Percentiles rank a stretch among this genome's conserved stretches.
phyloP scores from a whole-genome alignment of 2,113 vertebrate genomes.

The Corydoras maculifer region DNA sequence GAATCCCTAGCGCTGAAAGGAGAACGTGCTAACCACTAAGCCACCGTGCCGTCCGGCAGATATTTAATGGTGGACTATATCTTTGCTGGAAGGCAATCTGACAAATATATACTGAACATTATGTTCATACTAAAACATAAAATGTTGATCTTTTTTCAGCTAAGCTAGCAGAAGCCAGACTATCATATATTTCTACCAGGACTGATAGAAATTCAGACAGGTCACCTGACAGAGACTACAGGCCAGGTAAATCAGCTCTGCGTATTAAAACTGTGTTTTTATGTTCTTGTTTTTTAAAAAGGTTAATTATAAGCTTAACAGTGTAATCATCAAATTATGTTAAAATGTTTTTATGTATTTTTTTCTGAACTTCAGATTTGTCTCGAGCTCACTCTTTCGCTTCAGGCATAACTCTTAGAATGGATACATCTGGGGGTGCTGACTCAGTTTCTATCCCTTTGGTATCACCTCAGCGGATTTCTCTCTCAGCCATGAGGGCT shows the following conservation, averaged over 20 bases:
- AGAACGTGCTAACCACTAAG: no score
- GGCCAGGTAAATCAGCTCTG: slow-evolving; percentile 51
- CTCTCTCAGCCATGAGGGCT: slow-evolving; percentile 63
- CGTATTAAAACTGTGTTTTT: not conserved
- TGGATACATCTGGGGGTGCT: slow-evolving; percentile 49
- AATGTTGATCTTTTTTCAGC: slow-evolving; percentile 48
- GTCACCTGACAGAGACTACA: slow-evolving; percentile 61
- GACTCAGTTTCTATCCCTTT: slow-evolving; percentile 66
- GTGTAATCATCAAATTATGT: not conserved
- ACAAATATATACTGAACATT: no score
- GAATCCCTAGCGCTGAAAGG: no score
- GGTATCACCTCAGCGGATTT: slow-evolving; percentile 62
- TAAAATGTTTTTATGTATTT: not conserved
- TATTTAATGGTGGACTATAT: no score
- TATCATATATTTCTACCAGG: slow-evolving; percentile 48
- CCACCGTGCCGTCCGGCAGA: no score
- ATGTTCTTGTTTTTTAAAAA: not conserved
- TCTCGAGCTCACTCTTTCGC: slow-evolving; percentile 36
- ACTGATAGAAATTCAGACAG: slow-evolving; percentile 19
- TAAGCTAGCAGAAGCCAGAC: slow-evolving; percentile 49
- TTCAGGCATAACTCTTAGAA: slow-evolving; percentile 47
- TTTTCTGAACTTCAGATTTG: slow-evolving; percentile 26
- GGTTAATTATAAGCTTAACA: not conserved
- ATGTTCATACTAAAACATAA: no score
- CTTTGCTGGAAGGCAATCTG: no score